Conservation (phyloP, 1,140 invertebrate species). For the Heliconius nattereri region DNA sequence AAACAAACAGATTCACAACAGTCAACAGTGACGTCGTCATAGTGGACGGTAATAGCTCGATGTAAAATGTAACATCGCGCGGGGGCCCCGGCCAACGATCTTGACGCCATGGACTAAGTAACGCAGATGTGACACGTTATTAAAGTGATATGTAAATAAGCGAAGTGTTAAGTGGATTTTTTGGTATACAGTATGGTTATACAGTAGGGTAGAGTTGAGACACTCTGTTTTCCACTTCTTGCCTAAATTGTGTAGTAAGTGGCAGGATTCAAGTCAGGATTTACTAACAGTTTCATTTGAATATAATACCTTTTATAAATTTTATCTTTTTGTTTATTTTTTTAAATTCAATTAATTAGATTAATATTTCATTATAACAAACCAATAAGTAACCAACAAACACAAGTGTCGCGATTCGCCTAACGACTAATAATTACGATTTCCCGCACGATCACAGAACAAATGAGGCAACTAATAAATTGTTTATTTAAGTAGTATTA, state of each 20-base stretch:
- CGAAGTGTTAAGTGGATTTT: too few relatives aligned
- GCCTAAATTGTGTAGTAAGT: too few relatives aligned
- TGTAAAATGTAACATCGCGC: conserved; percentile 17
- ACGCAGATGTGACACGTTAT: conserved; percentile 11
- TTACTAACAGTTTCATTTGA: too few relatives aligned
- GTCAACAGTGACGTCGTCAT: neutral
- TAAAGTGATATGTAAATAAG: neutral
- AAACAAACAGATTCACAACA: conserved; percentile 7
- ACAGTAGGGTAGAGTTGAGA: too few relatives aligned
- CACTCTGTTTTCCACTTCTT: too few relatives aligned
- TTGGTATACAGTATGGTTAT: too few relatives aligned
- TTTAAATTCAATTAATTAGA: neutral
- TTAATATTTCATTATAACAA: neutral
- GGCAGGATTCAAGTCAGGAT: too few relatives aligned
- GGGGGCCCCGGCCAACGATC: conserved; percentile 46
- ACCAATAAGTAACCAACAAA: neutral
- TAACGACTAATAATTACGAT: conserved; percentile 23
- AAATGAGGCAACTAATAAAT: conserved; percentile 28
- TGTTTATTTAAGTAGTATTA: conserved; percentile 24
- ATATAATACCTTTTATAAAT: neutral
- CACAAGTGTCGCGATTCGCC: neutral
- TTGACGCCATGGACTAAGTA: conserved; percentile 27
- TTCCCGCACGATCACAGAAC: conserved; percentile 9
- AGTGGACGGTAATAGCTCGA: conserved; percentile 11
- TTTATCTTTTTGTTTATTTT: neutral